Percentiles rank a stretch among this genome's conserved stretches.
These are phyloP conservation scores for Heterotilapia buettikoferi DNA, from an alignment of 2,113 vertebrate species.

Conservation along the genomic window DNA sequence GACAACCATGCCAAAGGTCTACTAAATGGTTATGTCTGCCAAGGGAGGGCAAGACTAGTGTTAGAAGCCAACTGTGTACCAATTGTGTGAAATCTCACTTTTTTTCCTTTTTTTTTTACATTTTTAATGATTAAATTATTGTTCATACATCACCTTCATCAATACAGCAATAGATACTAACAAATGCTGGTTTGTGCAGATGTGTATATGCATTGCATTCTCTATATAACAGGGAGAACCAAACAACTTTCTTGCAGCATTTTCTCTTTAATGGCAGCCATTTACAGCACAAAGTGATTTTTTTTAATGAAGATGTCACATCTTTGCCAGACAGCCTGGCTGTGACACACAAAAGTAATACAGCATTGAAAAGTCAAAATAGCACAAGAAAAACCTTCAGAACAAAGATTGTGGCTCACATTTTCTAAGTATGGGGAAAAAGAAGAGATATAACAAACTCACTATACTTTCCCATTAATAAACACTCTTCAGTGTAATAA, in stretches of 20 bases:
- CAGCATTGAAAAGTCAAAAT: neutral
- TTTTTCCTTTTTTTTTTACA: rapidly evolving
- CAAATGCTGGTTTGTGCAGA: neutral
- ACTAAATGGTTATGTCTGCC: rapidly evolving
- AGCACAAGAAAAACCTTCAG: neutral
- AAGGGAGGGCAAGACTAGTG: neutral
- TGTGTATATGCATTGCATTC: neutral
- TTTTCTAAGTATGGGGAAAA: neutral
- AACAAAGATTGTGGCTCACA: neutral
- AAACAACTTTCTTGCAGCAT: neutral
- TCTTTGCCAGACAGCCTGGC: neutral
- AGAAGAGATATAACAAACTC: neutral
- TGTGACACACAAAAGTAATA: neutral
- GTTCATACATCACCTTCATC: neutral
- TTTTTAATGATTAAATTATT: neutral
- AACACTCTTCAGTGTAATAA: neutral
- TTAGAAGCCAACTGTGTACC: neutral
- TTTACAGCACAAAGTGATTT: neutral
- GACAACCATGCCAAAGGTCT: neutral
- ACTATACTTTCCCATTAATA: neutral
- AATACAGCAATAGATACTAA: too few species aligned
- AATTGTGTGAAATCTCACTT: neutral
- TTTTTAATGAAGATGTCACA: neutral
- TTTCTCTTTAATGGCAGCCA: constrained; percentile 16
- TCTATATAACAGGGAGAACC: neutral